phyloP scores from a whole-genome alignment of 2,888 invertebrate genomes.

The Drosophila affinis region DNA sequence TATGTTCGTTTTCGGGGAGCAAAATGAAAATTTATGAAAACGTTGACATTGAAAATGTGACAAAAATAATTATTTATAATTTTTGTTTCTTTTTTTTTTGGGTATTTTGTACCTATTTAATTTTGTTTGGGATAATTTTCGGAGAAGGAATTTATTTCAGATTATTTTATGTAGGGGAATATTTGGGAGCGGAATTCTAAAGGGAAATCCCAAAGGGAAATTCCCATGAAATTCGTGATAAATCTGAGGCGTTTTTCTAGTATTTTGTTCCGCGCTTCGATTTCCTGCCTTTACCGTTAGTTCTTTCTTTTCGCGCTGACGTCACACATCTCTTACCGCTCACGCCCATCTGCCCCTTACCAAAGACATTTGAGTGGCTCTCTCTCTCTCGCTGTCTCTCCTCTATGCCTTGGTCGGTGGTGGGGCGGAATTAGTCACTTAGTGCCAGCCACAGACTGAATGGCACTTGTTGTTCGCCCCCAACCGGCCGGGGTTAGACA shows the following conservation, averaged over 20 bases:
- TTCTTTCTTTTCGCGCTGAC: neutral
- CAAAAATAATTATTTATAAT: slow-evolving; percentile 41
- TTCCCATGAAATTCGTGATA: no score
- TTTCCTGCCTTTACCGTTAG: neutral
- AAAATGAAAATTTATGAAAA: slow-evolving; percentile 29
- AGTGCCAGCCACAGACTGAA: slow-evolving; percentile 55
- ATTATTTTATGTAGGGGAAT: neutral
- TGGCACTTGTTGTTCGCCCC: slow-evolving; percentile 54
- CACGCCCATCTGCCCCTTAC: no score
- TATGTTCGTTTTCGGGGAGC: neutral
- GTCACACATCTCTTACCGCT: neutral
- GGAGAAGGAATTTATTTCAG: no score
- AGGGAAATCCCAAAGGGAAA: neutral
- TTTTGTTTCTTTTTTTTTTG: neutral
- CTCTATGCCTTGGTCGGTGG: neutral
- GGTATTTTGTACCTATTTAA: slow-evolving; percentile 1
- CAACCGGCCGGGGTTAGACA: neutral
- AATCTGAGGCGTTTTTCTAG: no score
- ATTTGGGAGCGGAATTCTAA: neutral
- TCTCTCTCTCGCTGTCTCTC: neutral
- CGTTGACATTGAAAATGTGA: slow-evolving; percentile 44
- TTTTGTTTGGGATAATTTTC: slow-evolving; percentile 16
- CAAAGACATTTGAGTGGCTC: neutral
- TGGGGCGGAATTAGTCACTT: slow-evolving; percentile 24
- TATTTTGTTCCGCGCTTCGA: neutral